phyloP scores from a whole-genome alignment of 2,797 vertebrate genomes.

The Oophaga sylvatica region DNA sequence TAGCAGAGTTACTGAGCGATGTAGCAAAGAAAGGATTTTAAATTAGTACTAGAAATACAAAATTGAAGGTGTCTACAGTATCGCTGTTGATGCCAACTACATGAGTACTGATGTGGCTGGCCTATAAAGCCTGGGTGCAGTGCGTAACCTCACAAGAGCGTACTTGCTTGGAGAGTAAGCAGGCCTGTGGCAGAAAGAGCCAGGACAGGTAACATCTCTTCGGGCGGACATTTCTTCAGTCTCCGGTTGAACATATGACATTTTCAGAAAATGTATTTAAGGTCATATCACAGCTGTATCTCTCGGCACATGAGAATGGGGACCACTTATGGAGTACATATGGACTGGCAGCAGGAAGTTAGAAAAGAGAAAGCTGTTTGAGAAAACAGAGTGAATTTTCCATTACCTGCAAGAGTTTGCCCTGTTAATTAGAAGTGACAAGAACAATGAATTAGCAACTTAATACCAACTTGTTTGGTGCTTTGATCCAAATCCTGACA shows the following conservation, averaged over 20 bases:
- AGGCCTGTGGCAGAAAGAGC: too few relatives aligned
- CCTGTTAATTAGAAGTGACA: slow-evolving; percentile 60
- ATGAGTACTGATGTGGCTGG: too few relatives aligned
- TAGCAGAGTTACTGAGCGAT: too few relatives aligned
- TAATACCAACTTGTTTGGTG: slow-evolving; percentile 57
- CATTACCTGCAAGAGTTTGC: slow-evolving; percentile 24
- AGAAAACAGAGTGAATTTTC: slow-evolving; percentile 27
- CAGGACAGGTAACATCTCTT: neutral
- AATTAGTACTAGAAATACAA: too few relatives aligned
- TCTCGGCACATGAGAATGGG: neutral
- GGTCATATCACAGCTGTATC: neutral
- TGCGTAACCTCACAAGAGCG: too few relatives aligned
- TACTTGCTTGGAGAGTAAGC: too few relatives aligned
- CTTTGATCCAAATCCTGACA: slow-evolving; percentile 52
- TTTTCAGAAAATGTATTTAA: neutral
- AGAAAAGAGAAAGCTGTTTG: slow-evolving; percentile 15
- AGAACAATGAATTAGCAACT: slow-evolving; percentile 59
- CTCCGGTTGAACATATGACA: neutral
- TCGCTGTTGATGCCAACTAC: too few relatives aligned
- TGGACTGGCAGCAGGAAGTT: neutral
- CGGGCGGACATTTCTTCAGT: neutral
- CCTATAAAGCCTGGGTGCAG: too few relatives aligned
- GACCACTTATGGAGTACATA: neutral
- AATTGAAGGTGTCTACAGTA: too few relatives aligned
- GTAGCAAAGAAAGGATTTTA: too few relatives aligned